These are phyloP conservation scores for Canis aureus DNA, from an alignment of 2,113 vertebrate genomes.

Conservation along the genomic window DNA sequence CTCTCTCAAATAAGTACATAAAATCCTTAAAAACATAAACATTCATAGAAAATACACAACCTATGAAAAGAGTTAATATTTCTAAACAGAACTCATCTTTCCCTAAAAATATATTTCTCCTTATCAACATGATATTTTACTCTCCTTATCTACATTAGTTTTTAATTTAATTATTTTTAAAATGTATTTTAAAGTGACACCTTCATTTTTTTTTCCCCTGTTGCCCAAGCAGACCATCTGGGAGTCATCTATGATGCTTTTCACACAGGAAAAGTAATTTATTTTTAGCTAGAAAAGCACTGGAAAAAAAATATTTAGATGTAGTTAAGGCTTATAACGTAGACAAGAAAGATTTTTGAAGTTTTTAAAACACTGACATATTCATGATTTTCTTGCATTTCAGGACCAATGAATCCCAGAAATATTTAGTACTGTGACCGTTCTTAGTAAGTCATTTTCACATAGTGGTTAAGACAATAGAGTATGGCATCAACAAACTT, in stretches of 20 bases:
- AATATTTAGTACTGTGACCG: not conserved
- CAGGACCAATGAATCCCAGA: not conserved
- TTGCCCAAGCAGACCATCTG: not conserved
- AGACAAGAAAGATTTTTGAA: not conserved
- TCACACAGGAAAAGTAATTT: not conserved
- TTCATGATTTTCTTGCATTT: not conserved
- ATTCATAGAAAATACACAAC: not conserved
- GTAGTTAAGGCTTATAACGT: not conserved
- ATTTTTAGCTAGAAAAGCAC: not conserved
- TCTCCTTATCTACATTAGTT: not conserved
- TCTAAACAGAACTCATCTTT: not conserved
- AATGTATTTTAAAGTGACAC: not conserved
- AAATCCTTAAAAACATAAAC: not conserved
- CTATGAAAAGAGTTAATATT: not conserved
- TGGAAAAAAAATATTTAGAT: not conserved
- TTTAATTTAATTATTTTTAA: not conserved
- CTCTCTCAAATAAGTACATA: no score
- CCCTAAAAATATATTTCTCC: not conserved
- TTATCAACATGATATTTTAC: not conserved
- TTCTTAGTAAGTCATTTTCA: not conserved
- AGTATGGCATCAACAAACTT: not conserved
- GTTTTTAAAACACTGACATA: not conserved
- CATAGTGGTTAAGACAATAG: not conserved
- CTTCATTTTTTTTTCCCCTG: not conserved
- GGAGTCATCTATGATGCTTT: not conserved